Conservation (phyloP, 2,797 vertebrate species). For the Cyclopterus lumpus region DNA sequence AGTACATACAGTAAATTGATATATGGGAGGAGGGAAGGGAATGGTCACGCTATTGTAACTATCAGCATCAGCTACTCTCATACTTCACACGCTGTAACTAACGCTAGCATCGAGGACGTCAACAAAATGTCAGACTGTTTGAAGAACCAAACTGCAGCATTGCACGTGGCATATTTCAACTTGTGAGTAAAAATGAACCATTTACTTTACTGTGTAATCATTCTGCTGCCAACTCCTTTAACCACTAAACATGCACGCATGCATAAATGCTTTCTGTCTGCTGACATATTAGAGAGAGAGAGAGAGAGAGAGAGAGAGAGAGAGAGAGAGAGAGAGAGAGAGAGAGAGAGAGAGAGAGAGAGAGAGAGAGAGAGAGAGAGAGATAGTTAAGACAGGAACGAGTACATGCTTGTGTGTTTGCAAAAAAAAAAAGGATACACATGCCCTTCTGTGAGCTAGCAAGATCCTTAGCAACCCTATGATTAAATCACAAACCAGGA, state of each 20-base stretch:
- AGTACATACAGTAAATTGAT: not conserved
- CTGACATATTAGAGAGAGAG: conserved; percentile 6
- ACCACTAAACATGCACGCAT: not conserved
- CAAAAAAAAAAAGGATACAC: conserved; percentile 14
- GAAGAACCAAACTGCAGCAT: not conserved
- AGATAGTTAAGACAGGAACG: conserved; percentile 15
- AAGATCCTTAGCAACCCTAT: not conserved
- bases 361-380: too few species aligned
- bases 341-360: too few species aligned
- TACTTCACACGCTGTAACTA: not conserved
- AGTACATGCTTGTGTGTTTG: conserved; percentile 47
- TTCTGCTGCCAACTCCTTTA: not conserved
- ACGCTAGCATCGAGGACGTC: not conserved
- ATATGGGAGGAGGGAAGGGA: not conserved
- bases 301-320: too few species aligned
- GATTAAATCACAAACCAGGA: conserved; percentile 10
- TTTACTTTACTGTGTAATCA: not conserved
- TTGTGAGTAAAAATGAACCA: not conserved
- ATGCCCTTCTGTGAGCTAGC: not conserved
- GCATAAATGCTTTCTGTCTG: not conserved
- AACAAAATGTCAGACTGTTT: not conserved
- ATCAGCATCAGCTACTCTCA: not conserved
- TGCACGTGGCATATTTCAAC: not conserved
- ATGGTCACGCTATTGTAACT: not conserved
- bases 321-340: too few species aligned